These are phyloP conservation scores for Agrochola litura DNA, from an alignment of 2,888 invertebrate species.

Conservation along the genomic window DNA sequence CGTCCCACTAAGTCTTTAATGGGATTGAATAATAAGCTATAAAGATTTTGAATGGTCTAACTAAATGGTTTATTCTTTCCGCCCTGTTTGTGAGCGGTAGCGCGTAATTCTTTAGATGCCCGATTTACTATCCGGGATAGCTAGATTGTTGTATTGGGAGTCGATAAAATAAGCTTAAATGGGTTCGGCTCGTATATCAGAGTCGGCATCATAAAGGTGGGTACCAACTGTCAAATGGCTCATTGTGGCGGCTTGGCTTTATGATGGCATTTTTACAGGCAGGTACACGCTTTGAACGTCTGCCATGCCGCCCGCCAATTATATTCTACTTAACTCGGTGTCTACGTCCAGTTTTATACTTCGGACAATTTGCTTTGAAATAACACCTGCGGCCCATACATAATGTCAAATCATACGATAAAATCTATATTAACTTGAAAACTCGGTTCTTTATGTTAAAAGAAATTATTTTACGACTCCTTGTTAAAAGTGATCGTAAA, in stretches of 20 bases:
- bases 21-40: conserved; percentile 88
- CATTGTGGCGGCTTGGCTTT: conserved; percentile 88
- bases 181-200: conserved; percentile 85
- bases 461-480: conserved; percentile 36
- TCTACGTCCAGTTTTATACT: conserved; percentile 71
- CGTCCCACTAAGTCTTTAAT: conserved; percentile 87
- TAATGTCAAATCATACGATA: conserved; percentile 66
- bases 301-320: conserved; percentile 88
- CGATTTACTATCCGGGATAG: conserved; percentile 85
- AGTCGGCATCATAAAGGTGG: conserved; percentile 89
- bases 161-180: conserved; percentile 90
- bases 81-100: conserved; percentile 79
- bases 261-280: conserved; percentile 90
- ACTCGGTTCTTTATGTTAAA: conserved; percentile 34
- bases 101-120: conserved; percentile 79
- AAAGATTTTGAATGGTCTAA: conserved; percentile 87
- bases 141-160: conserved; percentile 83
- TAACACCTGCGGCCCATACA: conserved; percentile 63
- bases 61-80: conserved; percentile 86
- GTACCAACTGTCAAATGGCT: conserved; percentile 89
- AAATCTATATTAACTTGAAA: conserved; percentile 60
- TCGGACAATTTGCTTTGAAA: conserved; percentile 67
- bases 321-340: conserved; percentile 88
- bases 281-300: conserved; percentile 88
- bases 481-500: conserved; percentile 43